Conservation (phyloP, 1,140 invertebrate species). For the Drosophila ohnishii region DNA sequence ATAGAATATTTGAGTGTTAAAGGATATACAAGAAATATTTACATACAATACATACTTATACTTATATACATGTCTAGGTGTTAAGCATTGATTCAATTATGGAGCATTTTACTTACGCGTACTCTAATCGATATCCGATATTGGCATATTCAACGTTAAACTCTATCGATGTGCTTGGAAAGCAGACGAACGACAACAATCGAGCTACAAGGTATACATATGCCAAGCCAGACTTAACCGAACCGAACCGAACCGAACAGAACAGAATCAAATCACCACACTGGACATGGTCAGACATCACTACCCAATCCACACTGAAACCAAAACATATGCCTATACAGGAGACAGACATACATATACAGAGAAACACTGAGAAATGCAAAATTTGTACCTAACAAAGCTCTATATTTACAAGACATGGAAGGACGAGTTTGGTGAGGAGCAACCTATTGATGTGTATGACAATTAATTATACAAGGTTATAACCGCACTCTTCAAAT, state of each 20-base stretch:
- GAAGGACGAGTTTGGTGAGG: slow-evolving; percentile 25
- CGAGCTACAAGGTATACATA: slow-evolving; percentile 73
- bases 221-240: slow-evolving; percentile 45
- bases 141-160: slow-evolving; percentile 51
- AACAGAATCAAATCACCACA: slow-evolving; percentile 3
- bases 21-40: slow-evolving; percentile 62
- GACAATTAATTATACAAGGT: slow-evolving; percentile 79
- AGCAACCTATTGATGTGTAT: slow-evolving; percentile 72
- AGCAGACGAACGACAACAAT: slow-evolving; percentile 40
- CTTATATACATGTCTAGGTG: slow-evolving; percentile 68
- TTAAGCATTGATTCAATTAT: slow-evolving; percentile 78
- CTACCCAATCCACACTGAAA: background rate
- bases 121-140: slow-evolving; percentile 62
- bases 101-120: slow-evolving; percentile 65
- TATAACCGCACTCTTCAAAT: slow-evolving; percentile 48
- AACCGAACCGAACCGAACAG: slow-evolving; percentile 11
- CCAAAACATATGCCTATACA: slow-evolving; percentile 26
- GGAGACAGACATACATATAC: slow-evolving; percentile 12
- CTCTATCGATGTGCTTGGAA: slow-evolving; percentile 64
- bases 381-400: slow-evolving; percentile 72
- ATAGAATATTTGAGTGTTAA: slow-evolving; percentile 57
- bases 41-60: slow-evolving; percentile 53
- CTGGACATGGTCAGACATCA: slow-evolving; percentile 3
- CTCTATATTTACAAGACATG: slow-evolving; percentile 71
- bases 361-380: slow-evolving; percentile 30